A percentile compares a stretch with the other conserved stretches of the same genome.
phyloP scores from a whole-genome alignment of 1,140 invertebrate species.

The Mercenaria mercenaria region DNA sequence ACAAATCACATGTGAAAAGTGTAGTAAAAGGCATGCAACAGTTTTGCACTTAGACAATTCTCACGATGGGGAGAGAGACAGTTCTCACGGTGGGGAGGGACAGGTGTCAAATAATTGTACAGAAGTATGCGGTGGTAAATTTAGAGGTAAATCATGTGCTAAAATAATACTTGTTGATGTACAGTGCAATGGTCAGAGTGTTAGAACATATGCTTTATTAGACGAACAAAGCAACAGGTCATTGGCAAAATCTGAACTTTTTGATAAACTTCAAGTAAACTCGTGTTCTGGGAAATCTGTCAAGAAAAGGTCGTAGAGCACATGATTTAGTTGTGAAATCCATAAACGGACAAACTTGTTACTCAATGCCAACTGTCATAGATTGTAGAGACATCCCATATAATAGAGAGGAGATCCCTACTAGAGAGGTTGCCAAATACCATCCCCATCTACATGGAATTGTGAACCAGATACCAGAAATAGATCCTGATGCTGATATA shows the following conservation, averaged over 20 bases:
- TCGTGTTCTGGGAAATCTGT: slow-evolving; percentile 48
- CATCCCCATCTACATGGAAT: slow-evolving; percentile 5
- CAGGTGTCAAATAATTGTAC: background rate
- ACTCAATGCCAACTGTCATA: slow-evolving; percentile 25
- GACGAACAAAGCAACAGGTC: no score
- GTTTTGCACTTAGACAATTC: no score
- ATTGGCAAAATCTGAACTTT: background rate
- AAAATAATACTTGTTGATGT: no score
- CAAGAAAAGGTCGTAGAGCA: no score
- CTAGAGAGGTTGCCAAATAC: slow-evolving; percentile 9
- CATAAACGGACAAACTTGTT: background rate
- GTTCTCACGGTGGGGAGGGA: slow-evolving; percentile 5
- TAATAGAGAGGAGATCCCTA: slow-evolving; percentile 58
- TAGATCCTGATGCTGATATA: slow-evolving; percentile 51
- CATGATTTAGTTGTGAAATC: slow-evolving; percentile 18
- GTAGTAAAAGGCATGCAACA: no score
- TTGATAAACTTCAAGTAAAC: slow-evolving; percentile 34
- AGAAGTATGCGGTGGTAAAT: background rate
- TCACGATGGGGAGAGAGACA: slow-evolving; percentile 48
- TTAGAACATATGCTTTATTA: slow-evolving; percentile 43
- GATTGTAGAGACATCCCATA: slow-evolving; percentile 56
- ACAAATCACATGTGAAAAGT: no score
- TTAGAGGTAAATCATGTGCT: slow-evolving; percentile 40
- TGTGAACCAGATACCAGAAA: slow-evolving; percentile 41
- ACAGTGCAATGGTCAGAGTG: slow-evolving; percentile 52